Percentiles rank a stretch among this genome's conserved stretches.
Conservation (phyloP, 2,113 vertebrate species). For the Lophura nycthemera region DNA sequence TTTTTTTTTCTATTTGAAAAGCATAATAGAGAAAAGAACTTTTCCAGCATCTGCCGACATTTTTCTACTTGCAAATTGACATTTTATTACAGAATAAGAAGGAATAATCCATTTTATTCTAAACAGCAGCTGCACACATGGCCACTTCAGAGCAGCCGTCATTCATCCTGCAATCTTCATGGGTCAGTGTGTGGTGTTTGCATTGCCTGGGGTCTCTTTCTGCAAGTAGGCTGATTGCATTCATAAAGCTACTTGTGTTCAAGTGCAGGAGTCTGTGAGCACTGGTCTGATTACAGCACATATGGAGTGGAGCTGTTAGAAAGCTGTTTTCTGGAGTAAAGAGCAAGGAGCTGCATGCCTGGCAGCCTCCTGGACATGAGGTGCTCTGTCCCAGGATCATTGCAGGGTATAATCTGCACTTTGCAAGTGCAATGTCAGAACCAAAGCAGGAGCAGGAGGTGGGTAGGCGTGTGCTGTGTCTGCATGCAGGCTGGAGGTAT, state of each 20-base stretch:
- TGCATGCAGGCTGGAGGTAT: neutral
- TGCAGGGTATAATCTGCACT: neutral
- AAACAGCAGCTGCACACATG: conserved; percentile 5
- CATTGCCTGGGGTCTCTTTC: conserved; percentile 40
- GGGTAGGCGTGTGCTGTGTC: neutral
- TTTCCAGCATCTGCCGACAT: neutral
- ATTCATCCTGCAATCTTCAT: conserved; percentile 61
- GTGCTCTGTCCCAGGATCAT: fast-evolving
- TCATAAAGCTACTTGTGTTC: neutral
- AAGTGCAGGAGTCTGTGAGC: neutral
- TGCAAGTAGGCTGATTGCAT: conserved; percentile 30
- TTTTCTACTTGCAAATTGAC: neutral
- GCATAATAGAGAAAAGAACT: neutral
- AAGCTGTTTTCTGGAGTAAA: neutral
- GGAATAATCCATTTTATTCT: conserved; percentile 10
- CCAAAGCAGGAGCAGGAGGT: neutral
- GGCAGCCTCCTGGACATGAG: neutral
- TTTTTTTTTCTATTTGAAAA: neutral
- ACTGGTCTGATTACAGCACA: neutral
- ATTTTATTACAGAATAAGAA: conserved; percentile 28
- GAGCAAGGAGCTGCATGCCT: neutral
- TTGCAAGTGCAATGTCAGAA: neutral
- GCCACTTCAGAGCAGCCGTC: conserved; percentile 46
- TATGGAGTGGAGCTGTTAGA: neutral
- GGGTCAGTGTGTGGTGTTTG: conserved; percentile 36